Percentiles rank a stretch among this genome's conserved stretches.
phyloP scores from a whole-genome alignment of 2,888 invertebrate genomes.

The Drosophila picticornis region DNA sequence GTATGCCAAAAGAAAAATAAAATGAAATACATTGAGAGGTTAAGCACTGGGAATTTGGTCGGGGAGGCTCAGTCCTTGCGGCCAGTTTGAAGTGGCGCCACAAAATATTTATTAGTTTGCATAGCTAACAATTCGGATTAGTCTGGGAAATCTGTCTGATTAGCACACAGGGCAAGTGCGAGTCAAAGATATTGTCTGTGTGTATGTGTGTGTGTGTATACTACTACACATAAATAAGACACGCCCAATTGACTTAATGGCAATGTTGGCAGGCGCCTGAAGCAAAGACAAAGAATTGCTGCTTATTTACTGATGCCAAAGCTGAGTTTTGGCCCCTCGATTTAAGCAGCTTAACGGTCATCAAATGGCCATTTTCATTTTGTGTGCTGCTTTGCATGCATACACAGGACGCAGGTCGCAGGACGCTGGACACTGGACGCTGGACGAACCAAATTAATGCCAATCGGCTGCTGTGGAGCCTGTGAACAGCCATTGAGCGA shows the following conservation, averaged over 20 bases:
- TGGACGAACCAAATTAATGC: constrained; percentile 41
- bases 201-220: neutral
- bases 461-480: constrained; percentile 21
- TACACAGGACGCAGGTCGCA: neutral
- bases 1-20: constrained; percentile 8
- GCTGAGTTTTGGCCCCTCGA: constrained; percentile 11
- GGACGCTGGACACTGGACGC: constrained; percentile 12
- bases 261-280: constrained; percentile 47
- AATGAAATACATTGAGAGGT: neutral
- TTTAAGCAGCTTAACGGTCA: constrained; percentile 58
- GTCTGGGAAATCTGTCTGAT: constrained; percentile 5
- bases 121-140: constrained; percentile 25
- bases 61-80: constrained; percentile 16
- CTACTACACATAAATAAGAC: constrained; percentile 5
- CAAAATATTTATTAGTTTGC: constrained; percentile 53
- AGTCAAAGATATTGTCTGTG: constrained; percentile 1
- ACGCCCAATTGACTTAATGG: constrained; percentile 58
- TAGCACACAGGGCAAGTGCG: constrained; percentile 1
- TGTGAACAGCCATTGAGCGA: neutral
- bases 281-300: constrained; percentile 33
- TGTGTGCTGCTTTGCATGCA: constrained; percentile 49
- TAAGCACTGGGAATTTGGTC: constrained; percentile 1
- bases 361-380: constrained; percentile 56
- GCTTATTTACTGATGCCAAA: constrained; percentile 30
- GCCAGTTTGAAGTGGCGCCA: constrained; percentile 44